Evolutionary conservation across 1,140 invertebrate species (phyloP).

Genomic region (Heliconius hermathena): DNA sequence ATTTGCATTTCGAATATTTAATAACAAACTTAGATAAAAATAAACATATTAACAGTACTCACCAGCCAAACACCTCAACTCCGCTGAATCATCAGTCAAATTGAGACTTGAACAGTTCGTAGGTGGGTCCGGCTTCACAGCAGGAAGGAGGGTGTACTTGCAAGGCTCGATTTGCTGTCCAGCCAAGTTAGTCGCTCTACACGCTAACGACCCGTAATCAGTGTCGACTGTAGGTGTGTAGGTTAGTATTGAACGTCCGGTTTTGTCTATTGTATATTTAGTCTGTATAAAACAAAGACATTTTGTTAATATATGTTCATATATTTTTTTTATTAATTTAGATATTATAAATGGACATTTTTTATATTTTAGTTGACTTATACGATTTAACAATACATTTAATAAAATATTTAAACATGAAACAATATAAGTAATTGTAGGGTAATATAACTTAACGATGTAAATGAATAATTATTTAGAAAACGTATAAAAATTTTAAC

Average conservation of each 20-base stretch:
- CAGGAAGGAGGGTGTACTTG: conserved; percentile 86
- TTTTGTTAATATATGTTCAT: neutral
- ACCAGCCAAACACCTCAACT: conserved; percentile 81
- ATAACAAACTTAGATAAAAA: neutral
- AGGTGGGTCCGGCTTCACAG: conserved; percentile 88
- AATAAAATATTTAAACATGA: no score
- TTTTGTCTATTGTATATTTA: conserved; percentile 65
- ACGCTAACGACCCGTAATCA: conserved; percentile 87
- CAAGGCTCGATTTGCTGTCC: conserved; percentile 87
- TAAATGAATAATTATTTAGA: no score
- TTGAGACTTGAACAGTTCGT: conserved; percentile 90
- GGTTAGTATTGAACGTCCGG: conserved; percentile 84
- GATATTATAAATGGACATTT: no score
- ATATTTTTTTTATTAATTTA: neutral
- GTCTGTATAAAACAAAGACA: conserved; percentile 46
- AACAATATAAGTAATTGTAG: no score
- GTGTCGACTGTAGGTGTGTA: conserved; percentile 89
- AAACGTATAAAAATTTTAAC: no score
- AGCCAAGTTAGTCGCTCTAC: conserved; percentile 85
- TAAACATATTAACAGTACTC: conserved; percentile 12
- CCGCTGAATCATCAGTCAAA: conserved; percentile 87
- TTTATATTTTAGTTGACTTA: no score
- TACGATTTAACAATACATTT: no score
- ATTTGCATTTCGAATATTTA: neutral
- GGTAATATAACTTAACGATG: no score